Evolutionary conservation across 2,797 vertebrate species (phyloP).

Genomic region (Halcyon badia): DNA sequence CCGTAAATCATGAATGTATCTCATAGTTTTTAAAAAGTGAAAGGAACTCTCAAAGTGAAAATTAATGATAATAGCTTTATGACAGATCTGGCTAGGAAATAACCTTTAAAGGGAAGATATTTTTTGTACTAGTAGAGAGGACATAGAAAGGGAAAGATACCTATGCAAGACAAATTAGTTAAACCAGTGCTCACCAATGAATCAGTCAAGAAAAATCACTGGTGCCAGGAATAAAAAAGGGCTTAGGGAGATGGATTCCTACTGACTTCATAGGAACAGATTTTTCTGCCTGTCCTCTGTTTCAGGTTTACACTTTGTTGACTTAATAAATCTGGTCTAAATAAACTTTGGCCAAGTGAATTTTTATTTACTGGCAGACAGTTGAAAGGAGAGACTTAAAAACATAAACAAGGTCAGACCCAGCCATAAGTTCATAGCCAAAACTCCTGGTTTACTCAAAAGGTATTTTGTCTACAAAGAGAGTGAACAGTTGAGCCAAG

Average conservation of each 20-base stretch:
- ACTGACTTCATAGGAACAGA: constrained; percentile 74
- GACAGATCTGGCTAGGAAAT: constrained; percentile 10
- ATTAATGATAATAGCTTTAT: constrained; percentile 27
- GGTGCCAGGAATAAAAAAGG: constrained; percentile 69
- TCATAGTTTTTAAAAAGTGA: constrained; percentile 6
- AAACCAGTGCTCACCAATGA: constrained; percentile 66
- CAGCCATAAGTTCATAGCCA: neutral
- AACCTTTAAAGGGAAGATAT: constrained; percentile 30
- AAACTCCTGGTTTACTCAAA: neutral
- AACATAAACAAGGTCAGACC: constrained; percentile 18
- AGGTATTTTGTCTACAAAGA: neutral
- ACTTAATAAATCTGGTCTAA: constrained; percentile 75
- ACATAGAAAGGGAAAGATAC: constrained; percentile 62
- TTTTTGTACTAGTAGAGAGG: neutral
- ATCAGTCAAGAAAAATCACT: constrained; percentile 76
- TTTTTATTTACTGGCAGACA: constrained; percentile 62
- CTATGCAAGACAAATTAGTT: constrained; percentile 74
- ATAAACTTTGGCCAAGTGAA: constrained; percentile 72
- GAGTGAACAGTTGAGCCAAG: neutral
- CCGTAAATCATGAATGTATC: constrained; percentile 25
- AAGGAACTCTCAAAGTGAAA: constrained; percentile 21
- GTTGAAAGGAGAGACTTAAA: constrained; percentile 58
- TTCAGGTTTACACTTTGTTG: constrained; percentile 70
- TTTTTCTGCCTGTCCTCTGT: constrained; percentile 49
- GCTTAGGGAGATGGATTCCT: constrained; percentile 79